Evolutionary conservation across 2,113 vertebrate genomes (phyloP).

Genomic region (Candoia aspera): DNA sequence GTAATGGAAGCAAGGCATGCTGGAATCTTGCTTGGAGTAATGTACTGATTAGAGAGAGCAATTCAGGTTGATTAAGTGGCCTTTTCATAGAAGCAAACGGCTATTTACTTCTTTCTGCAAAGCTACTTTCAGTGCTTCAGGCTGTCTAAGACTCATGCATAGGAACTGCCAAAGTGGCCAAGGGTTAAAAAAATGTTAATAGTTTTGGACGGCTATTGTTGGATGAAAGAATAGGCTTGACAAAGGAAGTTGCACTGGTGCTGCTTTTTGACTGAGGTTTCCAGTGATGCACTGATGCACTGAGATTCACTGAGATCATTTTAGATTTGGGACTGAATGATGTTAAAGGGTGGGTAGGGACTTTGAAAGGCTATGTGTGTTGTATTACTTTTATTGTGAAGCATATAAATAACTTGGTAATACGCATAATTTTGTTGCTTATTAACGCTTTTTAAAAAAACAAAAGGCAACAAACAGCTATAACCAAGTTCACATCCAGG

Average conservation of each 20-base stretch:
- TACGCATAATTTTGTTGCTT: not conserved
- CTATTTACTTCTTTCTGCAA: not conserved
- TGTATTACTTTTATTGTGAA: not conserved
- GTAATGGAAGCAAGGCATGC: not conserved
- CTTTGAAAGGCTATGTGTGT: not conserved
- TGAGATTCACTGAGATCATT: not conserved
- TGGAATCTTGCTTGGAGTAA: conserved; percentile 3
- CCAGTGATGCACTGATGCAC: not conserved
- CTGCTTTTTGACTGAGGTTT: not conserved
- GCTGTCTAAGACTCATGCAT: not conserved
- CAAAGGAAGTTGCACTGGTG: not conserved
- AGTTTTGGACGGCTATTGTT: not conserved
- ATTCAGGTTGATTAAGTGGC: conserved; percentile 33
- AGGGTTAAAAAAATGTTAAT: not conserved
- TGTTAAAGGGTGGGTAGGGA: not conserved
- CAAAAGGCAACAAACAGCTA: not conserved
- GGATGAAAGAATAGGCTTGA: not conserved
- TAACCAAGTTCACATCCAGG: not conserved
- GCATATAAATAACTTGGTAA: not conserved
- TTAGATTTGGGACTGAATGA: not conserved
- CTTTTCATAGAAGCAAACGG: not conserved
- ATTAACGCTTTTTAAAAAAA: not conserved
- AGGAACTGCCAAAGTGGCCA: not conserved
- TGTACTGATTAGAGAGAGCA: conserved; percentile 26
- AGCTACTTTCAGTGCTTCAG: not conserved